Evolutionary conservation across 2,888 invertebrate species (phyloP).

Genomic region (Mesorhabditis sp.): DNA sequence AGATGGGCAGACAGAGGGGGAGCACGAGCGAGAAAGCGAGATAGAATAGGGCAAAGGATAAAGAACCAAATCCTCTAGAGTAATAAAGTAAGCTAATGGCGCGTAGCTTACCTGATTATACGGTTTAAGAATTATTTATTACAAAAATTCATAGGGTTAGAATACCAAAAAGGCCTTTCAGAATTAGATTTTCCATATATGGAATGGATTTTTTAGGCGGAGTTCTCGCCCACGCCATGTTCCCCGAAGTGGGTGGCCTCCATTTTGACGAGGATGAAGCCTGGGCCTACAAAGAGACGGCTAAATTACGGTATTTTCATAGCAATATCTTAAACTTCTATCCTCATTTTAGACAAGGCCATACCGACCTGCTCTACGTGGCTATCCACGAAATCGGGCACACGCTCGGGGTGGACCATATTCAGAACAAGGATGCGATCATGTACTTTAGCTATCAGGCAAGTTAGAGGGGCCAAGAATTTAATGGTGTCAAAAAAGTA

Average conservation of each 20-base stretch:
- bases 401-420: background rate
- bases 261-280: slow-evolving; percentile 1
- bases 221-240: slow-evolving; percentile 1
- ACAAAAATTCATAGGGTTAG: no score
- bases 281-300: background rate
- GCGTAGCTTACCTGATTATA: no score
- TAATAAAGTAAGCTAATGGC: no score
- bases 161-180: no score
- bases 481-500: background rate
- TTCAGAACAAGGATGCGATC: background rate
- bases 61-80: no score
- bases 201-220: no score
- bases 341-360: background rate
- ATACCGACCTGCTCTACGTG: background rate
- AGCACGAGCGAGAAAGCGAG: no score
- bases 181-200: no score
- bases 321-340: background rate
- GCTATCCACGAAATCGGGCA: background rate
- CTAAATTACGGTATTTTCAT: background rate
- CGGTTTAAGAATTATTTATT: no score
- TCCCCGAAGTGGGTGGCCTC: background rate
- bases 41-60: no score
- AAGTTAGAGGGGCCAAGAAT: background rate
- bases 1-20: no score
- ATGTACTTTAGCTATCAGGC: background rate